Evolutionary conservation across 2,113 vertebrate species (phyloP), one percentile per base, ranked within the genome.

Genomic region (Ciconia maguari): DNA sequence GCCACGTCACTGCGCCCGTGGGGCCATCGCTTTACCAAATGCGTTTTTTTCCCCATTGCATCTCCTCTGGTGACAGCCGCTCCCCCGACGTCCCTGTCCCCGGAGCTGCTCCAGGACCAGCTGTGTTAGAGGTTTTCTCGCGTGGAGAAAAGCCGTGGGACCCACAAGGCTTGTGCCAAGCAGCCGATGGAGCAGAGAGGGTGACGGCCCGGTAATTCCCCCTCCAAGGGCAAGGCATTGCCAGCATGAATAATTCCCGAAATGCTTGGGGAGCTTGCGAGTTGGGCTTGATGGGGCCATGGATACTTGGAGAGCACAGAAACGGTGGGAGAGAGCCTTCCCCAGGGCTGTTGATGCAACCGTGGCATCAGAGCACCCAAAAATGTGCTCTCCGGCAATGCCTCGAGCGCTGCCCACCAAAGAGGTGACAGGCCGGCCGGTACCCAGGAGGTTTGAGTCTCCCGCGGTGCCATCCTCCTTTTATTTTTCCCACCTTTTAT

Each of bases 371-470:
- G 42, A 38, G 48, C 75, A 34, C 34, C 61, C 77, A 13, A 58
- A 79, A 4, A 1, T 0, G 0, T 3, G 57, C 14, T 54, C 46
- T 44, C 41, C 76, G 34, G 7, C 10, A 22, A 1, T 8, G n/a
- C 9, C 24, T 51, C 2, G 5, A 74, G 38, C 5, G 9, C 29
- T 68, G 60, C 21, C 41, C 7, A 0, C 29, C 54, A 1, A 38
- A 14, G 44, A n/a, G 54, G 52, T 2, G 5, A 16, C 10, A n/a
- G n/a, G 9, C 17, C 1, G 2, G 32, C 26, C 0, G 0, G 21
- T 29, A 12, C 36, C 22, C 6, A 3, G 49, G 57, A 78, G 38
- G 1, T n/a, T 46, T 3, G 9, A 13, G 6, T 38, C 52, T 48
- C 26, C 41, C 52, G 36, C 2, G 0, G 24, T 46, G 18, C 27